These are phyloP conservation scores for Chorisops tibialis DNA, from an alignment of 2,888 invertebrate species.

Conservation along the genomic window DNA sequence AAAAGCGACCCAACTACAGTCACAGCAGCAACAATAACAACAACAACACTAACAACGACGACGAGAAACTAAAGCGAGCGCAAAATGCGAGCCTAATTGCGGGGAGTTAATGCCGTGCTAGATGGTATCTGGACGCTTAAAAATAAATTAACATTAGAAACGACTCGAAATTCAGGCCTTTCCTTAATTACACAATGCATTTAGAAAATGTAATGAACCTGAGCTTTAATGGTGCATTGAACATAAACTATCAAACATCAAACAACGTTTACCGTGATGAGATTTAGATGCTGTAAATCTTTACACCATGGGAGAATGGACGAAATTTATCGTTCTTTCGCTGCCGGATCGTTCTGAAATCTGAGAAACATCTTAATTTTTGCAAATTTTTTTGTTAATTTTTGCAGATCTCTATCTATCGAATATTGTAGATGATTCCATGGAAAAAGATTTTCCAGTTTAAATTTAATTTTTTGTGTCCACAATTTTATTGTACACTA, in stretches of 20 bases:
- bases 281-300: too few relatives aligned
- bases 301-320: too few relatives aligned
- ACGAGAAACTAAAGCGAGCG: constrained; percentile 29
- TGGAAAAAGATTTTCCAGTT: too few relatives aligned
- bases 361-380: too few relatives aligned
- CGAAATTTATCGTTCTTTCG: too few relatives aligned
- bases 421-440: too few relatives aligned
- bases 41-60: constrained; percentile 10
- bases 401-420: too few relatives aligned
- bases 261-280: not conserved
- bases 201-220: constrained; percentile 1
- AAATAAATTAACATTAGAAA: constrained; percentile 26
- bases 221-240: constrained; percentile 24
- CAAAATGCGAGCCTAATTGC: constrained; percentile 32
- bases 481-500: too few relatives aligned
- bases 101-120: constrained; percentile 27
- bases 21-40: not conserved
- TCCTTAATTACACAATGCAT: constrained; percentile 23
- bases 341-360: too few relatives aligned
- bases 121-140: constrained; percentile 22
- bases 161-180: constrained; percentile 19
- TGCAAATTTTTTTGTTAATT: too few relatives aligned
- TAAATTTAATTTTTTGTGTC: too few relatives aligned
- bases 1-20: not conserved
- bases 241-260: constrained; percentile 3